Base-by-base conservation (phyloP, 2,888 invertebrate genomes). In the Trichopoda pennipes region DNA sequence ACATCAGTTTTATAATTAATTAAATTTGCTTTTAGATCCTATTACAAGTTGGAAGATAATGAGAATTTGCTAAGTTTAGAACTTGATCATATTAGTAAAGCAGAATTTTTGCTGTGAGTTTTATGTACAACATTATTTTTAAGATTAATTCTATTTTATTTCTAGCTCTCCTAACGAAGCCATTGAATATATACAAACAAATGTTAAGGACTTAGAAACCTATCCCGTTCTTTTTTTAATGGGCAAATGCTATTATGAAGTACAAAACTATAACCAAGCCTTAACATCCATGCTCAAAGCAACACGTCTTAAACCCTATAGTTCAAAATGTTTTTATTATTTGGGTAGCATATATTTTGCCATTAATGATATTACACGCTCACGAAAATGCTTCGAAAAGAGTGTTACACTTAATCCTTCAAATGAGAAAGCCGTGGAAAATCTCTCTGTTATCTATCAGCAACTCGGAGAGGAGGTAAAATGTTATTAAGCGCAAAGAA, bases 381-480 rank as follows among this genome's bases (percentile, higher is more conserved):
- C 97, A 0, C 93, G 93, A 84, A 95, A 95, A 88, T 98, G 97
- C 90, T 97, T 95, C 90, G 95, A 97, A 91, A 97, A 96, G 90
- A 95, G 96, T 53, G 93, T 95, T 84, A 94, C 94, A 87, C 92
- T 98, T 2, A 95, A 96, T 91, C 92, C 93, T 14, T 91, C 92
- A 75, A 94, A 94, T 80, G 92, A 93, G 42, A 93, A 93, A 86
- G 95, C 95, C 80, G 95, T 95, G 12, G 93, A 94, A 85, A 93
- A 94, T 84, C 92, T 98, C 56, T 96, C 96, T 91, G 95, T 95
- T 87, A 92, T 94, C 44, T 96, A 97, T 87, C 93, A 94, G 74
- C 92, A 94, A 85, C 88, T 94, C 55, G 93, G 94, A 81, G 94
- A 95, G 85, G 94, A 93, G 89, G 93, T 94, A 61, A 56, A 2